Percentiles rank a stretch among this genome's conserved stretches.
Conservation (phyloP, 2,888 invertebrate genomes). For the Augochlorella aurata region DNA sequence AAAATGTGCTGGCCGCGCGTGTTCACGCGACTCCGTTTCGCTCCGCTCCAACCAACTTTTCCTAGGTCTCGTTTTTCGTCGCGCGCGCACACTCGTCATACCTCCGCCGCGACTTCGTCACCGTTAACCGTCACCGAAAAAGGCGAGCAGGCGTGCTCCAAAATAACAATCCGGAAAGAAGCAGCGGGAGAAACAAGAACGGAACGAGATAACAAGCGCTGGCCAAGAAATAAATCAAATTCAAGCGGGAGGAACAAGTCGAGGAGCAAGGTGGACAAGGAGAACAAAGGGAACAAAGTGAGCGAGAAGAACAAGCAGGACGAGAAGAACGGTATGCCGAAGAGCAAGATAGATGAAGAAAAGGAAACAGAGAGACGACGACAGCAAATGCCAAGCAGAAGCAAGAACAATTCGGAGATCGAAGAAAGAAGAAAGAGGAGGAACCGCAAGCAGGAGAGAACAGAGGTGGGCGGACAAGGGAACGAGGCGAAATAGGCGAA, state of each 20-base stretch:
- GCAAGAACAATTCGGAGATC: not conserved
- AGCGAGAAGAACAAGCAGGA: too few species aligned
- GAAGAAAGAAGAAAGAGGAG: not conserved
- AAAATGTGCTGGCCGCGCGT: conserved; percentile 54
- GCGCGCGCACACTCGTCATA: conserved; percentile 40
- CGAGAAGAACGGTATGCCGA: too few species aligned
- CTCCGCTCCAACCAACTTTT: conserved; percentile 50
- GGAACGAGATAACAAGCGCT: too few species aligned
- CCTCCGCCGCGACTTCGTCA: conserved; percentile 41
- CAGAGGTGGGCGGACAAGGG: not conserved
- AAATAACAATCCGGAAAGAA: conserved; percentile 75
- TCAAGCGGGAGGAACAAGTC: not conserved
- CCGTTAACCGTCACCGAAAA: conserved; percentile 62
- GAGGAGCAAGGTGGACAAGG: not conserved
- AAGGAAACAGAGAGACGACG: too few species aligned
- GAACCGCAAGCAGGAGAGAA: not conserved
- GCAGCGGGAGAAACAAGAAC: conserved; percentile 48
- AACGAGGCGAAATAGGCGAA: too few species aligned
- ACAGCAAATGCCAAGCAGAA: too few species aligned
- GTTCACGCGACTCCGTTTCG: conserved; percentile 8
- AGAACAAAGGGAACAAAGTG: not conserved
- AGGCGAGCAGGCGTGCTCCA: conserved; percentile 49
- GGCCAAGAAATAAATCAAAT: too few species aligned
- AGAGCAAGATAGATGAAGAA: too few species aligned
- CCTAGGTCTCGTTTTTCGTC: conserved; percentile 65